A percentile compares a stretch with the other conserved stretches of the same genome.
phyloP scores from a whole-genome alignment of 2,888 invertebrate genomes.

The Onchidella celtica region DNA sequence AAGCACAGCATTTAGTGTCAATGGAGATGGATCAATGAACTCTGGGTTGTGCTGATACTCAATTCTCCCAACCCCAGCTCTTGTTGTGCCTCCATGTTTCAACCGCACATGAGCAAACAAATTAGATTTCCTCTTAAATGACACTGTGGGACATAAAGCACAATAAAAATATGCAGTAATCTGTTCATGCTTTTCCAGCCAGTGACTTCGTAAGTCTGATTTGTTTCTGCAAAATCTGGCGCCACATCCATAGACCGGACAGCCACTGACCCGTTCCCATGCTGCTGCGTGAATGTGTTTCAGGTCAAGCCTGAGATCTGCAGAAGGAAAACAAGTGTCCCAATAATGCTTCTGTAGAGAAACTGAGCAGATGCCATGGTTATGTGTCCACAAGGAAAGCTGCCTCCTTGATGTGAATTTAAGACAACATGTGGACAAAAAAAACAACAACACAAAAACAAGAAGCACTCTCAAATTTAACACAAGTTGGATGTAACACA shows the following conservation, averaged over 20 bases:
- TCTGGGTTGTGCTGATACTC: slow-evolving; percentile 31
- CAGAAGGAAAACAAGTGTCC: slow-evolving; percentile 44
- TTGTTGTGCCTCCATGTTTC: slow-evolving; percentile 29
- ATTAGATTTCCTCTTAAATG: slow-evolving; percentile 44
- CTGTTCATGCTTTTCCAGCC: slow-evolving; percentile 38
- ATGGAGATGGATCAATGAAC: slow-evolving; percentile 41
- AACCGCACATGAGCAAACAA: slow-evolving; percentile 34
- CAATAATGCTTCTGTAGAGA: neutral
- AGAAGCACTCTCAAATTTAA: no score
- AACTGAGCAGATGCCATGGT: neutral
- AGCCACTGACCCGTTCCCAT: slow-evolving; percentile 44
- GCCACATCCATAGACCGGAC: slow-evolving; percentile 36
- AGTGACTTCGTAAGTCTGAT: slow-evolving; percentile 36
- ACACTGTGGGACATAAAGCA: slow-evolving; percentile 32
- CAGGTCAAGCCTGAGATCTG: slow-evolving; percentile 35
- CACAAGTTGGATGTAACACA: no score
- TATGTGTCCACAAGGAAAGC: neutral
- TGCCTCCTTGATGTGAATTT: neutral
- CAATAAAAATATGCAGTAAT: slow-evolving; percentile 37
- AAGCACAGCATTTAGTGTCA: slow-evolving; percentile 26
- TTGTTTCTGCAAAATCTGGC: slow-evolving; percentile 36
- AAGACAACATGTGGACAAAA: neutral
- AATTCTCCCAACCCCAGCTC: slow-evolving; percentile 21
- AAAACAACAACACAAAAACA: neutral
- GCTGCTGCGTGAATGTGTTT: slow-evolving; percentile 4